Evolutionary conservation across 2,797 vertebrate species (phyloP), one percentile per base, ranked within the genome.

Genomic region (Triplophysa yarkandensis): DNA sequence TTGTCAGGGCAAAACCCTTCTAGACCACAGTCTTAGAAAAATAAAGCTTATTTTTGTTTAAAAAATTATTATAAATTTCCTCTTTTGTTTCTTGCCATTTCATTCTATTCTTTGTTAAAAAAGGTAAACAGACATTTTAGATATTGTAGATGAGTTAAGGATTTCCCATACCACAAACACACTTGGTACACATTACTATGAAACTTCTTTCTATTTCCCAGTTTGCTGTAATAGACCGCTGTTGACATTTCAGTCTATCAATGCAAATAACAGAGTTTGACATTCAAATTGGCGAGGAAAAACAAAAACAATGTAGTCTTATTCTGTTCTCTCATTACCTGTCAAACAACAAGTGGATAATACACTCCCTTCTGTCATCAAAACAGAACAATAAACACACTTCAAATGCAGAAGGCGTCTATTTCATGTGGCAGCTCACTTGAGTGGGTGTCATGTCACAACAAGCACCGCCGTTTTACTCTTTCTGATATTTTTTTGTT

Each of bases 321-420:
- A 34, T 69, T 61, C 55, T 68, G 6, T 60, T 71, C 61, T 64
- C 54, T 79, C 54, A 63, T 73, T 72, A 73, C 34, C 19, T 61
- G 71, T 77, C 60, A 73, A 79, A 72, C 65, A 83, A 64, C 63
- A 78, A 77, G 52, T 44, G 43, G 63, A 74, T 77, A 77, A 79
- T 79, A 80, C 43, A 60, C 79, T 73, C 60, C 72, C 46, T 25
- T 62, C 41, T 76, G 55, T 64, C 62, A 76, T 78, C 80, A 80
- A 83, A 83, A 82, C 78, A 82, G 73, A 77, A 82, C 72, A 80
- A 83, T 80, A 79, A 77, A 83, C 82, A 81, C 74, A 77, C 74
- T 77, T 77, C 46, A 82, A 77, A 77, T 71, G 54, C 48, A 11
- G n/a, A 7, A 65, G 57, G 32, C 9, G 46, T 67, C 74, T 76